A percentile compares a stretch with the other conserved stretches of the same genome.
Evolutionary conservation across 1,140 invertebrate species (phyloP).

Genomic region (Gryon sp.): DNA sequence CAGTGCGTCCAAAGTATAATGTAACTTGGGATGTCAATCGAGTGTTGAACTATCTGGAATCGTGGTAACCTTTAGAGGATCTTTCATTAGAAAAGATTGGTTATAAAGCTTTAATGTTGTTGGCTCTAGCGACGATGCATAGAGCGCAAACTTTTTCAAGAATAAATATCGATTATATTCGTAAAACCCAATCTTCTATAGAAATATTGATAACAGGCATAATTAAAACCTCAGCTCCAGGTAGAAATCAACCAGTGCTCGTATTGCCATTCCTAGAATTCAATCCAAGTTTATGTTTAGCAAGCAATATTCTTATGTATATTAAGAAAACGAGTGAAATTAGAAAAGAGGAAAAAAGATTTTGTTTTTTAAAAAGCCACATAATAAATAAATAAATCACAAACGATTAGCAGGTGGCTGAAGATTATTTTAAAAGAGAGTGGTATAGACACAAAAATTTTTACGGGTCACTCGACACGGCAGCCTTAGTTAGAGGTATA

Average conservation of each 20-base stretch:
- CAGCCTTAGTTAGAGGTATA: constrained; percentile 7
- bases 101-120: constrained; percentile 51
- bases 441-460: constrained; percentile 31
- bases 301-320: constrained; percentile 19
- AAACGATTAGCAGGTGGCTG: constrained; percentile 66
- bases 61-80: constrained; percentile 21
- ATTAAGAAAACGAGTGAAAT: constrained; percentile 22
- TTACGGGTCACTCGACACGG: constrained; percentile 44
- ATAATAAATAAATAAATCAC: constrained; percentile 54
- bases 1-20: constrained; percentile 47
- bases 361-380: constrained; percentile 44
- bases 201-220: constrained; percentile 36
- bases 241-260: constrained; percentile 20
- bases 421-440: constrained; percentile 15
- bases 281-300: constrained; percentile 25
- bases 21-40: constrained; percentile 54
- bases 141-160: constrained; percentile 57
- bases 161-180: constrained; percentile 54
- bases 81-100: constrained; percentile 27
- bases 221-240: constrained; percentile 40
- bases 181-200: not conserved
- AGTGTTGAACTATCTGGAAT: constrained; percentile 35
- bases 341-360: constrained; percentile 16
- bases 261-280: constrained; percentile 16
- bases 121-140: constrained; percentile 62